These are phyloP conservation scores for Papilio elwesi DNA, from an alignment of 2,888 invertebrate genomes.

Conservation along the genomic window DNA sequence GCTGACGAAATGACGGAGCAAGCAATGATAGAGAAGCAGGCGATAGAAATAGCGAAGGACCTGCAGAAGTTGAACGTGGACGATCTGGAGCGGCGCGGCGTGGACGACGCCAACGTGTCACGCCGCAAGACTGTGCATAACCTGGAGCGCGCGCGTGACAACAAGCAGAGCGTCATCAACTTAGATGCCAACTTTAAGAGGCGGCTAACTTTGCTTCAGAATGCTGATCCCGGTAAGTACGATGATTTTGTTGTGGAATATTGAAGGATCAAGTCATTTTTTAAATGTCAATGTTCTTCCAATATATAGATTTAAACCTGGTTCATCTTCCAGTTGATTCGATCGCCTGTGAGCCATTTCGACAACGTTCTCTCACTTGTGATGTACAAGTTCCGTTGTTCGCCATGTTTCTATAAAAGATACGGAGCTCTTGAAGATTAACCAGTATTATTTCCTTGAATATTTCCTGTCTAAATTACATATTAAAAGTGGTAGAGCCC, in stretches of 20 bases:
- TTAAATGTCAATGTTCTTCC: no score
- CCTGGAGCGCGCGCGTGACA: conserved; percentile 92
- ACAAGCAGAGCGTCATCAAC: conserved; percentile 92
- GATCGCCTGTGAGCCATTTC: no score
- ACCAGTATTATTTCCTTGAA: no score
- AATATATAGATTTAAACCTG: no score
- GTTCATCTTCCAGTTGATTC: no score
- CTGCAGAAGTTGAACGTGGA: conserved; percentile 93
- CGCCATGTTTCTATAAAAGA: no score
- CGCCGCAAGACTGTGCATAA: conserved; percentile 94
- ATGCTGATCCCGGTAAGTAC: conserved; percentile 83
- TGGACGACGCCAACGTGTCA: conserved; percentile 90
- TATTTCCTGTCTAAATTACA: no score
- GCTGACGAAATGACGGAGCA: conserved; percentile 93
- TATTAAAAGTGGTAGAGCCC: no score
- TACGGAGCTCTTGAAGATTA: no score
- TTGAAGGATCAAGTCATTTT: no score
- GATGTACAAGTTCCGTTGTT: no score
- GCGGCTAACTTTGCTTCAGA: conserved; percentile 91
- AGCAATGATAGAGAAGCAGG: conserved; percentile 93
- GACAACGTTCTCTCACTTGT: no score
- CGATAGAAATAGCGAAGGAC: conserved; percentile 95
- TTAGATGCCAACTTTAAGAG: conserved; percentile 97
- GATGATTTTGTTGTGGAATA: neutral
- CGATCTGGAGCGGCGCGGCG: conserved; percentile 88